Conservation (phyloP, 2,797 vertebrate genomes). For the Anabas testudineus region DNA sequence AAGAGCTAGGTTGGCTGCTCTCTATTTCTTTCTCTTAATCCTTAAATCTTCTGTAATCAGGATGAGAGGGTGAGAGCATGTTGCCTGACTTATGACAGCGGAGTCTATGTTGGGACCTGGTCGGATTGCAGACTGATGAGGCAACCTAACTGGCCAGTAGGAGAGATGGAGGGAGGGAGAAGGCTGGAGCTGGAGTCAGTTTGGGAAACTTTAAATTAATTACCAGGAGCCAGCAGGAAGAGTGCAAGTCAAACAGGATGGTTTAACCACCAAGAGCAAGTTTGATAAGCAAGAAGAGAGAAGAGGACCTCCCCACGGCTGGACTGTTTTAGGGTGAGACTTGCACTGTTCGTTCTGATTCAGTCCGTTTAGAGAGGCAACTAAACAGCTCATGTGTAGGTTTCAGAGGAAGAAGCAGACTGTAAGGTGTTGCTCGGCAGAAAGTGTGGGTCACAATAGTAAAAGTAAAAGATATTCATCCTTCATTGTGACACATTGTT, state of each 20-base stretch:
- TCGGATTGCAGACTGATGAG: conserved; percentile 63
- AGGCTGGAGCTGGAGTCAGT: conserved; percentile 41
- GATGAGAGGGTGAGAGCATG: conserved; percentile 82
- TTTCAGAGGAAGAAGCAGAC: conserved; percentile 23
- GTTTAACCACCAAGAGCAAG: conserved; percentile 47
- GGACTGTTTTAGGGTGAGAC: conserved; percentile 75
- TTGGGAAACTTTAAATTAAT: conserved; percentile 61
- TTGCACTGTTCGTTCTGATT: conserved; percentile 9
- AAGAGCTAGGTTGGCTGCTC: conserved; percentile 70
- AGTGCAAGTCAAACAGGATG: conserved; percentile 55
- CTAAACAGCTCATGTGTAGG: not conserved
- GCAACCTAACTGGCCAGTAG: conserved; percentile 66
- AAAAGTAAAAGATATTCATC: conserved; percentile 15
- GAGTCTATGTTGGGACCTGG: conserved; percentile 79
- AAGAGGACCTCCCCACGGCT: conserved; percentile 46
- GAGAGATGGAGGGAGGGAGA: conserved; percentile 63
- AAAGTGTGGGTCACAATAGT: conserved; percentile 42
- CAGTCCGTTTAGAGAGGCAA: not conserved
- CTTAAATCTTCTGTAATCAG: conserved; percentile 87
- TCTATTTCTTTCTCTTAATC: conserved; percentile 83
- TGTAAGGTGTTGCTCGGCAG: conserved; percentile 37
- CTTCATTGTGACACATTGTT: conserved; percentile 24
- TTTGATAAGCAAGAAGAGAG: conserved; percentile 14
- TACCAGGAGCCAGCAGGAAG: conserved; percentile 44
- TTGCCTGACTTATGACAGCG: conserved; percentile 78